A percentile compares a stretch with the other conserved stretches of the same genome.
phyloP scores from a whole-genome alignment of 2,797 vertebrate species.

The Amblyopsis hoosieri region DNA sequence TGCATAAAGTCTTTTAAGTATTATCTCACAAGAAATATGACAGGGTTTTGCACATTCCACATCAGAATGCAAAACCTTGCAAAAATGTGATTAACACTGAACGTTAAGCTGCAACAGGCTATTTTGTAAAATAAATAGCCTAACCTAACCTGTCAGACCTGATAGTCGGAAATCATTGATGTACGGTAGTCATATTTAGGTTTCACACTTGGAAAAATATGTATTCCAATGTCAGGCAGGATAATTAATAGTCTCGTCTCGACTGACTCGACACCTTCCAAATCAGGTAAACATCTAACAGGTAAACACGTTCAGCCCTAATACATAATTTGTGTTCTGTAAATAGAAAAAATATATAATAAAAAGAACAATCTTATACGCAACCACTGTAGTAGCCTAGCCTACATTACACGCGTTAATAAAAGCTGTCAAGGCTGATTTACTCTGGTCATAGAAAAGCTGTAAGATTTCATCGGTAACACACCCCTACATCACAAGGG shows the following conservation, averaged over 20 bases:
- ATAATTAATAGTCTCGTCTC: not conserved
- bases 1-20: not conserved
- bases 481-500: conserved; percentile 11
- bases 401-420: not conserved
- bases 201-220: conserved; percentile 35
- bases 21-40: conserved; percentile 18
- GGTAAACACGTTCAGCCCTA: no score
- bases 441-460: conserved; percentile 27
- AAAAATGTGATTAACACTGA: conserved; percentile 29
- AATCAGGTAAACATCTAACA: no score
- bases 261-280: no score
- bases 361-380: no score
- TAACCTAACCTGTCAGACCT: conserved; percentile 31
- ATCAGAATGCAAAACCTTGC: conserved; percentile 31
- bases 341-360: no score
- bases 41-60: conserved; percentile 25
- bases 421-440: conserved; percentile 22
- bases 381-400: no score
- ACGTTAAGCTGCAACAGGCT: not conserved
- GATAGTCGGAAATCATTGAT: conserved; percentile 43
- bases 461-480: conserved; percentile 13
- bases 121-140: conserved; percentile 27
- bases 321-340: no score
- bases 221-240: not conserved
- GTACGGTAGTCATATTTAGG: conserved; percentile 24